Evolutionary conservation across 2,888 invertebrate genomes (phyloP).

Genomic region (Acanthacorydalis orientalis): DNA sequence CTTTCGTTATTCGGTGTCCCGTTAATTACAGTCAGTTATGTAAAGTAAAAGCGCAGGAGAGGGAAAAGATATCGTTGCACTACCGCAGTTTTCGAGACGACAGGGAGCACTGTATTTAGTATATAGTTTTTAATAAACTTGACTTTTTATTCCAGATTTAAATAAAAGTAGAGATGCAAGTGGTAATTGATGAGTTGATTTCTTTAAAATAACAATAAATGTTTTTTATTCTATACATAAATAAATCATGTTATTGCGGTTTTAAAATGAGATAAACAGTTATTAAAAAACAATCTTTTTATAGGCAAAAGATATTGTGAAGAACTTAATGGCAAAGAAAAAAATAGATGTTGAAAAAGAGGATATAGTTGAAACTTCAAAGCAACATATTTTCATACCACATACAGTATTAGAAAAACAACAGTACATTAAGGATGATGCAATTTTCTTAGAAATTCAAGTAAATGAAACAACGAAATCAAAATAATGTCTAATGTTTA

Average conservation of each 20-base stretch:
- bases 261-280: constrained; percentile 3
- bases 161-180: too few species aligned
- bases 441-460: constrained; percentile 40
- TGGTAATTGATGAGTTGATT: too few species aligned
- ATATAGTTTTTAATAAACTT: too few species aligned
- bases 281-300: constrained; percentile 8
- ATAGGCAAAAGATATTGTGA: constrained; percentile 44
- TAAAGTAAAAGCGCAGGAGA: too few species aligned
- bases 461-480: constrained; percentile 16
- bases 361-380: constrained; percentile 26
- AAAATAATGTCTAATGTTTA: background rate
- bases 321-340: constrained; percentile 38
- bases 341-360: constrained; percentile 25
- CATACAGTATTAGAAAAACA: constrained; percentile 42
- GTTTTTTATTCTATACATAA: background rate
- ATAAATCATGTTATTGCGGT: background rate
- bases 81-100: too few species aligned
- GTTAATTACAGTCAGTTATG: too few species aligned
- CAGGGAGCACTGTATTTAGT: too few species aligned
- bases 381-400: constrained; percentile 48
- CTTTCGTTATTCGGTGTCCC: too few species aligned
- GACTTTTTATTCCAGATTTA: too few species aligned
- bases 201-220: too few species aligned
- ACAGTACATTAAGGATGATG: constrained; percentile 39
- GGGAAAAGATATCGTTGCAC: too few species aligned